These are phyloP conservation scores for Diglossa cyanea DNA, from an alignment of 2,797 vertebrate genomes.

Conservation along the genomic window DNA sequence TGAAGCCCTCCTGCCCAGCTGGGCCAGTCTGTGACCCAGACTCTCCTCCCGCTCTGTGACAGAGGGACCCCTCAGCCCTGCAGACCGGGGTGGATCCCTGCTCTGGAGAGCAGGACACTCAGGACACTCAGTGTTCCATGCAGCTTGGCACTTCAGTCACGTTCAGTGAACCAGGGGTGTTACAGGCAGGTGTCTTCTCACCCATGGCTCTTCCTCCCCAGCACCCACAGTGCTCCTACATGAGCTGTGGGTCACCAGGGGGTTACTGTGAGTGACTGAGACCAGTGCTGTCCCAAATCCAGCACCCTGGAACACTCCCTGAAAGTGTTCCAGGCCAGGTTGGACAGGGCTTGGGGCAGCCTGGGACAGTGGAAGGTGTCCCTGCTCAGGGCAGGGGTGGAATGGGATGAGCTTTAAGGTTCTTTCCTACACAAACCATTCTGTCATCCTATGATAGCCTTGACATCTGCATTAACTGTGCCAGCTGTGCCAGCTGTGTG, in stretches of 20 bases:
- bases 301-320: neutral
- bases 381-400: neutral
- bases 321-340: neutral
- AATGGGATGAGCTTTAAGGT: neutral
- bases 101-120: neutral
- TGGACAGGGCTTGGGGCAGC: neutral
- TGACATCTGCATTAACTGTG: neutral
- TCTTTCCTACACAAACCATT: neutral
- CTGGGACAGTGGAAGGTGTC: neutral
- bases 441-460: neutral
- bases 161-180: neutral
- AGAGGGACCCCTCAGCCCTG: neutral
- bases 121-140: neutral
- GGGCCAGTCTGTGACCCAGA: neutral
- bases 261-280: neutral
- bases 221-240: neutral
- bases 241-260: neutral
- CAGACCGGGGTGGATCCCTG: neutral
- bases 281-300: neutral
- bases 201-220: neutral
- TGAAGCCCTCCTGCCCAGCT: neutral
- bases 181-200: neutral
- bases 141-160: neutral
- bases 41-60: neutral
- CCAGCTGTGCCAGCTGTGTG: neutral